Percentiles rank a stretch among this genome's conserved stretches.
Evolutionary conservation across 2,113 vertebrate species (phyloP).

Genomic region (Oncorhynchus masou): DNA sequence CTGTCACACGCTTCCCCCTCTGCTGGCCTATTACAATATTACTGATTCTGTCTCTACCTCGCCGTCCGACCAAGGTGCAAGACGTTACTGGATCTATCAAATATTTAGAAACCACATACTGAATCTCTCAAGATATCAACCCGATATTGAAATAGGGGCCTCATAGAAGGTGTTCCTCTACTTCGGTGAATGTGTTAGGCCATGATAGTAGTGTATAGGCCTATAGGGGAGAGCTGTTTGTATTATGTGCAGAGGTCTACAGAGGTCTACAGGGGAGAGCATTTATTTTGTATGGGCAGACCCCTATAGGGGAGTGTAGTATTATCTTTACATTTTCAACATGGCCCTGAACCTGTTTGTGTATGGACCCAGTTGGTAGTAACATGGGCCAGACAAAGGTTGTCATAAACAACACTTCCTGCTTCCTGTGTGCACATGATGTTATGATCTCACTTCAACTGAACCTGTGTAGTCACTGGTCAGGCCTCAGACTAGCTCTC

Average conservation of each 20-base stretch:
- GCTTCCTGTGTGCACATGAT: conserved; percentile 32
- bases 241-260: background rate
- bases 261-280: background rate
- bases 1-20: conserved; percentile 17
- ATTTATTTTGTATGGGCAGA: background rate
- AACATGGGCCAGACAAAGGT: conserved; percentile 20
- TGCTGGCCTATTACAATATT: background rate
- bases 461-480: background rate
- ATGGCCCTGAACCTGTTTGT: conserved; percentile 26
- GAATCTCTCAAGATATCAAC: background rate
- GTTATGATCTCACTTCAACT: conserved; percentile 1
- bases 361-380: conserved; percentile 31
- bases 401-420: conserved; percentile 44
- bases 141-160: too few relatives aligned
- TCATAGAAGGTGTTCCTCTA: too few relatives aligned
- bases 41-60: conserved; percentile 1
- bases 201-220: background rate
- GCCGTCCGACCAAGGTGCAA: too few relatives aligned
- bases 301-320: background rate
- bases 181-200: background rate
- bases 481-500: background rate
- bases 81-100: too few relatives aligned
- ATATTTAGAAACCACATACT: background rate
- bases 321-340: conserved; percentile 15
- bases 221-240: background rate